Evolutionary conservation across 2,113 vertebrate genomes (phyloP).

Genomic region (Embiotoca jacksoni): DNA sequence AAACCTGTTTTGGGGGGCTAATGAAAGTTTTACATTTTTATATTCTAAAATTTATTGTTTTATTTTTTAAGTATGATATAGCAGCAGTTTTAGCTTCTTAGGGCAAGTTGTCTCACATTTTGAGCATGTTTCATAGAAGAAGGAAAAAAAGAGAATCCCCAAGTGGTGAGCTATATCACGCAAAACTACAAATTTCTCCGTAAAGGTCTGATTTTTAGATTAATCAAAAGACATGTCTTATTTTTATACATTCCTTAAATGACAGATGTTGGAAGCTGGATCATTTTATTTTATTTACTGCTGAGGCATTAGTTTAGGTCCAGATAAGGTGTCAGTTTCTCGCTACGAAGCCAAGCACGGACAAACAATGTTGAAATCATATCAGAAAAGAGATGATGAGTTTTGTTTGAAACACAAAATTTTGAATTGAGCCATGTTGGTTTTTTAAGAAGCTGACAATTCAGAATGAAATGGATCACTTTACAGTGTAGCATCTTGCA

Average conservation of each 20-base stretch:
- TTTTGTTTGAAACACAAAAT: slow-evolving; percentile 73
- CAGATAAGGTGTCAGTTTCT: slow-evolving; percentile 42
- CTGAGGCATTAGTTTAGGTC: slow-evolving; percentile 75
- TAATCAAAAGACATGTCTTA: slow-evolving; percentile 72
- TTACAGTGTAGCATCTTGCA: slow-evolving; percentile 83
- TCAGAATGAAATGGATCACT: slow-evolving; percentile 59
- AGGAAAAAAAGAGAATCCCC: slow-evolving; percentile 28
- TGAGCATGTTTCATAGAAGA: slow-evolving; percentile 28
- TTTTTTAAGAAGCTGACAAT: slow-evolving; percentile 71
- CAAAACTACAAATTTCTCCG: slow-evolving; percentile 44
- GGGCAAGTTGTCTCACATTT: slow-evolving; percentile 56
- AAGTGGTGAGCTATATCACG: slow-evolving; percentile 34
- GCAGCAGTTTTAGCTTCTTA: slow-evolving; percentile 82
- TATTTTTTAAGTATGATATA: slow-evolving; percentile 68
- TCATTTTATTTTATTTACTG: slow-evolving; percentile 53
- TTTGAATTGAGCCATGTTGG: slow-evolving; percentile 85
- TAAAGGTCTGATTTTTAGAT: slow-evolving; percentile 58
- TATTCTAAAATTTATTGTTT: slow-evolving; percentile 77
- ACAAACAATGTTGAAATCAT: slow-evolving; percentile 36
- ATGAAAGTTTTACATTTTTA: slow-evolving; percentile 77
- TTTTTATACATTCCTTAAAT: slow-evolving; percentile 84
- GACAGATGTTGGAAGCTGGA: slow-evolving; percentile 53
- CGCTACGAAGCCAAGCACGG: slow-evolving; percentile 23
- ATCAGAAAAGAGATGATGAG: slow-evolving; percentile 35
- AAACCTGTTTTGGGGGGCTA: slow-evolving; percentile 48